A percentile compares a stretch with the other conserved stretches of the same genome.
Evolutionary conservation across 2,113 vertebrate species (phyloP).

Genomic region (Ctenomys sociabilis): DNA sequence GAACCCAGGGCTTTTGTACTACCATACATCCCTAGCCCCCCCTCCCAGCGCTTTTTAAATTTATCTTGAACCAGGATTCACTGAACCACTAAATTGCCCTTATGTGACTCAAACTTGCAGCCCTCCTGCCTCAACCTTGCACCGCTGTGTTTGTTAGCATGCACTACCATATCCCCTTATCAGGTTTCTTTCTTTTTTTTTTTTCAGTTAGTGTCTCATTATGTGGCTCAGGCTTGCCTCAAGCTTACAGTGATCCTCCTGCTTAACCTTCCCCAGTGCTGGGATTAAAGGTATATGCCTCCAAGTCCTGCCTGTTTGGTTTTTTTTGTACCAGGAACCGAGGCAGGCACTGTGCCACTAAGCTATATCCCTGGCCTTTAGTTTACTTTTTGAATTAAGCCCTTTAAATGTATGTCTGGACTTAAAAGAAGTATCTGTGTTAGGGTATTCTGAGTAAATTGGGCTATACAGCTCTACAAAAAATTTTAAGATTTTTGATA

Average conservation of each 20-base stretch:
- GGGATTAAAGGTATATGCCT: not conserved
- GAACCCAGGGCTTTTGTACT: not conserved
- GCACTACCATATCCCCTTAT: not conserved
- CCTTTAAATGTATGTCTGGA: not conserved
- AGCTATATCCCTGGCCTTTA: too few species aligned
- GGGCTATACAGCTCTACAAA: not conserved
- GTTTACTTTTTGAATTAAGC: not conserved
- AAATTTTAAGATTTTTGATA: constrained; percentile 10
- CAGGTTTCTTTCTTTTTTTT: not conserved
- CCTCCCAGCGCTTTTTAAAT: too few species aligned
- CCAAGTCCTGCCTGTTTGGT: not conserved
- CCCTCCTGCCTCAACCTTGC: not conserved
- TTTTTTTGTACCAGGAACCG: not conserved
- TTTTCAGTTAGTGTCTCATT: not conserved
- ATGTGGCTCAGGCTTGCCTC: not conserved
- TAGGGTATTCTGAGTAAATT: constrained; percentile 5
- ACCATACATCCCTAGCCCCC: too few species aligned
- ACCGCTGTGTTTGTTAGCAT: not conserved
- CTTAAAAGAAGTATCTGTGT: not conserved
- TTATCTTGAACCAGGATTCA: not conserved
- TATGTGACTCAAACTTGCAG: not conserved
- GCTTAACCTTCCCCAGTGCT: not conserved
- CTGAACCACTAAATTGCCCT: not conserved
- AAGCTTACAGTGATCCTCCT: not conserved
- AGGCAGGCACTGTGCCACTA: too few species aligned